Evolutionary conservation across 2,888 invertebrate species (phyloP).

Genomic region (Erannis defoliaria): DNA sequence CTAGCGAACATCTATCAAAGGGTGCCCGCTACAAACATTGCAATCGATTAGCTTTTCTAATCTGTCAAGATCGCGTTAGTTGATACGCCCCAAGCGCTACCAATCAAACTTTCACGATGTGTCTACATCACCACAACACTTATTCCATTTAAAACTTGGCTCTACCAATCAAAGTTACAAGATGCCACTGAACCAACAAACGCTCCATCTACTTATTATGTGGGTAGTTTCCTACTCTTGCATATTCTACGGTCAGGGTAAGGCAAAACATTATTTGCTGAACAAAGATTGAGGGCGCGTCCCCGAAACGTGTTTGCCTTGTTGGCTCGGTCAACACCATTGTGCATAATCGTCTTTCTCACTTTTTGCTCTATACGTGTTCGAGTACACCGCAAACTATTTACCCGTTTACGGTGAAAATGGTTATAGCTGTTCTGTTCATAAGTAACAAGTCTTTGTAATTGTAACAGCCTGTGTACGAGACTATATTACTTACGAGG

Average conservation of each 20-base stretch:
- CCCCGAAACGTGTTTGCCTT: slow-evolving; percentile 65
- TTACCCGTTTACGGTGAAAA: slow-evolving; percentile 54
- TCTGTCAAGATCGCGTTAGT: background rate
- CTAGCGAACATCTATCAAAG: too few relatives aligned
- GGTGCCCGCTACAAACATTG: background rate
- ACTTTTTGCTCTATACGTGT: slow-evolving; percentile 56
- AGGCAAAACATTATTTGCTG: slow-evolving; percentile 60
- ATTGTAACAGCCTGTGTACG: slow-evolving; percentile 1
- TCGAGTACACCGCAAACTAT: slow-evolving; percentile 58
- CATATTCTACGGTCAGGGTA: slow-evolving; percentile 33
- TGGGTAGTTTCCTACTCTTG: slow-evolving; percentile 18
- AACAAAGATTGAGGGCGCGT: slow-evolving; percentile 67
- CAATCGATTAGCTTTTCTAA: background rate
- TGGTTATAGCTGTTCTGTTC: slow-evolving; percentile 22
- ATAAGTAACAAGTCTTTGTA: slow-evolving; percentile 2
- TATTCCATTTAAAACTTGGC: slow-evolving; percentile 5
- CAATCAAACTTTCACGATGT: background rate
- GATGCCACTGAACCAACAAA: slow-evolving; percentile 9
- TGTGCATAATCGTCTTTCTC: slow-evolving; percentile 75
- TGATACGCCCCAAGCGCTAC: background rate
- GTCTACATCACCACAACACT: background rate
- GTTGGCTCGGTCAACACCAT: slow-evolving; percentile 73
- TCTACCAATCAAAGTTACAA: slow-evolving; percentile 14
- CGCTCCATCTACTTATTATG: slow-evolving; percentile 9
- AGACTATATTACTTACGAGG: background rate